Base-by-base conservation (phyloP, 2,888 invertebrate genomes). In the Phengaris arion region DNA sequence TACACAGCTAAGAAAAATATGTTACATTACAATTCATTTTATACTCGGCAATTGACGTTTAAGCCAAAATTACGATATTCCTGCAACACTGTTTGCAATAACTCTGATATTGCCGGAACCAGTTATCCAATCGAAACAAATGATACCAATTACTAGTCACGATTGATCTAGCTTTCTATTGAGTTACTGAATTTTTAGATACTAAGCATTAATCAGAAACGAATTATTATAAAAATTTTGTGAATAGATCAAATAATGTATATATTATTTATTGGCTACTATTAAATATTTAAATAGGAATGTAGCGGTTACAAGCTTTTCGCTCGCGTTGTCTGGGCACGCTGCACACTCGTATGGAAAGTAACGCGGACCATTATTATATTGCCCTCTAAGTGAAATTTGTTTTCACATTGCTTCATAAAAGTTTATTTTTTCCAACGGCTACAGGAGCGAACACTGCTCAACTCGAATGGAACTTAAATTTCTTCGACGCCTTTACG, bases 301-400 rank as follows among this genome's bases (percentile, higher is more conserved):
- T 85, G 83, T 83, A 80, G 86, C 85, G 88, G 88, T 88, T 86
- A 86, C 83, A 83, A 82, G 82, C 83, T 83, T 83, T 83, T 84
- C 83, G 81, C 79, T 82, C 82, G 83, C 48, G 48, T 1, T 48
- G 59, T 9, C 83, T 85, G 86, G 85, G 87, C 88, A 86, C 86
- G 85, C 85, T 87, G 85, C 87, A 84, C 81, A 84, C 85, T 87
- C 84, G 81, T 84, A 86, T 85, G 86, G 82, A 85, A 86, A 87
- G 86, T 87, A 85, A 85, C 86, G 82, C 83, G 79, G 85, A 90
- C 92, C 93, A 93, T 93, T 93, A 93, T 91, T 91, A 90, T 89
- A 94, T 93, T 93, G 89, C 89, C 85, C 85, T 87, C 86, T 84
- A 87, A 89, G 89, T 89, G 86, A 89, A 88, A 92, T 92, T 92